These are phyloP conservation scores for Cebidichthys violaceus DNA, from an alignment of 2,113 vertebrate genomes.

Conservation along the genomic window DNA sequence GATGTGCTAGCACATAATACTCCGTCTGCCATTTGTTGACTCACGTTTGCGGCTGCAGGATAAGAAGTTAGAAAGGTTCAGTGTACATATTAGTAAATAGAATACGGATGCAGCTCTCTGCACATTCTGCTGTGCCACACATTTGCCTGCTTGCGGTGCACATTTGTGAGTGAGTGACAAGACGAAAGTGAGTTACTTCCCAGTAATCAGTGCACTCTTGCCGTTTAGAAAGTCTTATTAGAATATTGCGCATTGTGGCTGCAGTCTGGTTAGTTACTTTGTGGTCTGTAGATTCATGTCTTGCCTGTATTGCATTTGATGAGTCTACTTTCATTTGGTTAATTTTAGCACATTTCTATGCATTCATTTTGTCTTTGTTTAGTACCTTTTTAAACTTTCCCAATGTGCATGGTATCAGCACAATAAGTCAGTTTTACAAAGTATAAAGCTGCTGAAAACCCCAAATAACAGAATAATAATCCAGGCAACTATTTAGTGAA, in stretches of 20 bases:
- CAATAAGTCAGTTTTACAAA: not conserved
- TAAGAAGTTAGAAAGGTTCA: not conserved
- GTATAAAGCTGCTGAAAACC: not conserved
- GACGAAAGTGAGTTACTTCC: not conserved
- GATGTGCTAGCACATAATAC: not conserved
- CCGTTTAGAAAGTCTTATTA: not conserved
- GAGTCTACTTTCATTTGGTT: not conserved
- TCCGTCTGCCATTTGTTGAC: constrained; percentile 8
- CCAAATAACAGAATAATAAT: not conserved
- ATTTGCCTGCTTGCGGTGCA: not conserved
- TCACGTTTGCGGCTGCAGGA: not conserved
- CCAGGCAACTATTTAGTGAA: not conserved
- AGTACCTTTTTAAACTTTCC: not conserved
- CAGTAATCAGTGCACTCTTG: not conserved
- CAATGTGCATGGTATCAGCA: not conserved
- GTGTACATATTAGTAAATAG: not conserved
- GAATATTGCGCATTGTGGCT: not conserved
- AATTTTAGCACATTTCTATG: not conserved
- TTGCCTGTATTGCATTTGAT: not conserved
- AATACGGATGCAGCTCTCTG: not conserved
- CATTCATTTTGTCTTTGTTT: not conserved
- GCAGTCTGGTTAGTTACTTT: too few species aligned
- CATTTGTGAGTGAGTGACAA: not conserved
- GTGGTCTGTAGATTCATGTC: too few species aligned
- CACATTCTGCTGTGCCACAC: not conserved